Conservation (phyloP, 2,113 vertebrate genomes). For the Todiramphus chloris region DNA sequence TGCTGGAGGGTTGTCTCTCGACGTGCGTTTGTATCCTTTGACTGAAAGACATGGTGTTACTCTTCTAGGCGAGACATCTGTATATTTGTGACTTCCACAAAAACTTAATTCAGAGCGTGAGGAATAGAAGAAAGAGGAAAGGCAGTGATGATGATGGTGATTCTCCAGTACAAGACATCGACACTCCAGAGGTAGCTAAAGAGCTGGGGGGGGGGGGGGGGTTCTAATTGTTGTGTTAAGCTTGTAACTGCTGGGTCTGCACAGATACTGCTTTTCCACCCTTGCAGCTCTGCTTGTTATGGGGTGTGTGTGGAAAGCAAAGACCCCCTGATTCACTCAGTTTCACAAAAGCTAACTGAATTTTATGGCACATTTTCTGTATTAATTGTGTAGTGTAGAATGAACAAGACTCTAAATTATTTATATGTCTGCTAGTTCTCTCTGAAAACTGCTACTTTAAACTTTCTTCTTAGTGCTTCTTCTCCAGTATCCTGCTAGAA, state of each 20-base stretch:
- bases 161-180: conserved; percentile 82
- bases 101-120: conserved; percentile 84
- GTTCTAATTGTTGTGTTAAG: not conserved
- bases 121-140: conserved; percentile 85
- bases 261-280: fast-evolving
- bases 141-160: conserved; percentile 85
- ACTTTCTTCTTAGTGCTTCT: not conserved
- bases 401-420: not conserved
- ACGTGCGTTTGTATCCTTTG: fast-evolving
- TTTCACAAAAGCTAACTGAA: not conserved
- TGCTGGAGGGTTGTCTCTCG: not conserved
- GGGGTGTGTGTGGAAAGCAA: fast-evolving
- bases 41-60: not conserved
- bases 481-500: not conserved
- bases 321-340: not conserved
- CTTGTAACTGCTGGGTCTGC: not conserved
- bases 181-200: conserved; percentile 80
- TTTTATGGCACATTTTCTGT: not conserved
- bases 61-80: conserved; percentile 81
- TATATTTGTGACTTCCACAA: conserved; percentile 88
- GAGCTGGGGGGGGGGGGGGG: no score
- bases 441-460: not conserved
- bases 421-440: not conserved
- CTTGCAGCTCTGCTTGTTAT: not conserved
- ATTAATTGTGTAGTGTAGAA: not conserved